Evolutionary conservation across 2,113 vertebrate genomes (phyloP), one percentile per base, ranked within the genome.

Genomic region (Anoplopoma fimbria): DNA sequence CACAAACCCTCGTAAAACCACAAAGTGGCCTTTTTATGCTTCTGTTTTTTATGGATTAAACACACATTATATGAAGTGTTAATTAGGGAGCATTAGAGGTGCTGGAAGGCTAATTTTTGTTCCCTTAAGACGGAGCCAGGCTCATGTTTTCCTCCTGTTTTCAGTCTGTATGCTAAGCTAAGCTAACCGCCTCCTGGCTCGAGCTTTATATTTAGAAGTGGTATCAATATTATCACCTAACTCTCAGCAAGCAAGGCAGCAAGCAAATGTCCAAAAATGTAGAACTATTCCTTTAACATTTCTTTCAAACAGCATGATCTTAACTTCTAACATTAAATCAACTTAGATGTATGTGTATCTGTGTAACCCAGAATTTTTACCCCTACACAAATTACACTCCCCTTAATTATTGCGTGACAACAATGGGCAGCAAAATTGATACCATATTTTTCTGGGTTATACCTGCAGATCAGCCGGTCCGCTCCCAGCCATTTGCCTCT

Each of bases 401-500:
- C 4, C 33, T 82, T 82, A 79, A 75, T 86, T 79, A 85, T 17
- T 80, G 27, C 73, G 19, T 29, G 55, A 27, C 58, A 84, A 81
- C 69, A 88, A 81, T 51, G 40, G 36, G 55, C 38, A 27, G 80
- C 12, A 27, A 47, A 45, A 65, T 63, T 60, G 64, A 72, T 40
- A 42, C 75, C n/a, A 34, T 80, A 75, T 85, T 85, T 67, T 68
- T 76, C 4, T 53, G 49, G 86, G 84, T 81, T 77, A 34, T 31
- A 85, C 74, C 68, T 74, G 81, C 82, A 86, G 85, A 83, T 82
- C 82, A 87, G 70, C 70, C 69, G 74, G 58, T 81, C 69, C 73
- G 68, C 84, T 90, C 45, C 40, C 70, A 79, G 83, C 87, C 47
- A 84, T 86, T 90, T 88, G 87, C 40, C 89, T 91, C 84, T 87